Base-by-base conservation (phyloP, 2,113 vertebrate species). In the Onychostruthus taczanowskii region DNA sequence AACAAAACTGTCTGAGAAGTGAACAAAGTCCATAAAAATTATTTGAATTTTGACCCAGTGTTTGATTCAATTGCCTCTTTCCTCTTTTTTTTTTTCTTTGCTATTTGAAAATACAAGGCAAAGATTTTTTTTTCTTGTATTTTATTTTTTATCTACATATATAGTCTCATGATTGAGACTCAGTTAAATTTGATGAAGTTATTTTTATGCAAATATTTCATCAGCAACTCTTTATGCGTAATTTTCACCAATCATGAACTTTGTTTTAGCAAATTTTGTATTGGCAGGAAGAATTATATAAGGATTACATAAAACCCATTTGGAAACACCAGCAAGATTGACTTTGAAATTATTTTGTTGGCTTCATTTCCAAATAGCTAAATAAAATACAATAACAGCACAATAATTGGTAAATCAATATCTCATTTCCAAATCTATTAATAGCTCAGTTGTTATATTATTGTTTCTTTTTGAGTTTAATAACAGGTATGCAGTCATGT, bases 81-180 rank as follows among this genome's bases (percentile, higher is more conserved):
- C 0, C 9, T 1, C 35, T 24, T 2, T 79, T 7, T 10, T 43
- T 55, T 59, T 75, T 6, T 31, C 66, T 39, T 66, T 75, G 1
- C 7, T 58, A 10, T 63, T 70, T 89, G 6, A 6, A 47, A 74
- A 27, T 23, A 72, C 1, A 6, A 1, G 17, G 6, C 11, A 72
- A 35, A 82, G 2, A 41, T 6, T 0, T 4, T 39, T 35, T 39
- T 35, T n/a, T 44, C 1, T 70, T 69, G 12, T 5, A 11, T 61
- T 72, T 37, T 50, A 27, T 16, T 78, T 47, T 67, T 21, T 9
- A 4, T 62, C 11, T 69, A 2, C 47, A 1, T 47, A 3, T 22
- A 5, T 9, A n/a, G 2, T 19, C 23, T 37, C 17, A 33, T 31
- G 6, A 39, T 62, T 46, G 37, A 91, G 23, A 55, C 22, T 70